Evolutionary conservation across 1,140 invertebrate species (phyloP).

Genomic region (Drosophila arawakana): DNA sequence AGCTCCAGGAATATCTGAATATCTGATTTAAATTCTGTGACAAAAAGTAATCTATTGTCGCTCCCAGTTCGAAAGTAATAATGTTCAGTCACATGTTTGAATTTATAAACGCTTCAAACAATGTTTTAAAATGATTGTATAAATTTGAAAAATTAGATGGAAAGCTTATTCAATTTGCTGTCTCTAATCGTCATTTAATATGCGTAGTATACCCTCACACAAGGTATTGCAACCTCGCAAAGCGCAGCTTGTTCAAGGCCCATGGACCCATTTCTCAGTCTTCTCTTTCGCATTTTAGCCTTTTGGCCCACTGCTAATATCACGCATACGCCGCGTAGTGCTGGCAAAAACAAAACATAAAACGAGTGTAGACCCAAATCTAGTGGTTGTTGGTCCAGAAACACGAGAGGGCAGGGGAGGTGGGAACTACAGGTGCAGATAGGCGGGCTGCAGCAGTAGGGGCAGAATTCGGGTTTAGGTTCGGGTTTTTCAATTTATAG

Average conservation of each 20-base stretch:
- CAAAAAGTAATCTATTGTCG: too few relatives aligned
- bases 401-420: too few relatives aligned
- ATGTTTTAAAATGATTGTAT: too few relatives aligned
- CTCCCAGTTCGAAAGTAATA: too few relatives aligned
- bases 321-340: conserved; percentile 70
- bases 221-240: neutral
- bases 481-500: conserved; percentile 33
- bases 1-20: too few relatives aligned
- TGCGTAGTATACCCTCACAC: too few relatives aligned
- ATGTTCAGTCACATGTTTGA: too few relatives aligned
- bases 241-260: conserved; percentile 28
- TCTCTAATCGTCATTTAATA: too few relatives aligned
- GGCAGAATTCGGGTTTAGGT: conserved; percentile 28
- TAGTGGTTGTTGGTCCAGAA: conserved; percentile 29
- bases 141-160: too few relatives aligned
- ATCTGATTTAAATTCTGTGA: too few relatives aligned
- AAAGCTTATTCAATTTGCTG: too few relatives aligned
- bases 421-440: neutral
- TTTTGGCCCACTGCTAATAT: conserved; percentile 34
- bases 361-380: conserved; percentile 53
- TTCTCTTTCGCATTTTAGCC: neutral
- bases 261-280: conserved; percentile 14
- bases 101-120: too few relatives aligned
- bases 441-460: neutral
- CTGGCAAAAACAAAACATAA: conserved; percentile 78